Conservation (phyloP, 2,113 vertebrate genomes). For the Charina bottae region DNA sequence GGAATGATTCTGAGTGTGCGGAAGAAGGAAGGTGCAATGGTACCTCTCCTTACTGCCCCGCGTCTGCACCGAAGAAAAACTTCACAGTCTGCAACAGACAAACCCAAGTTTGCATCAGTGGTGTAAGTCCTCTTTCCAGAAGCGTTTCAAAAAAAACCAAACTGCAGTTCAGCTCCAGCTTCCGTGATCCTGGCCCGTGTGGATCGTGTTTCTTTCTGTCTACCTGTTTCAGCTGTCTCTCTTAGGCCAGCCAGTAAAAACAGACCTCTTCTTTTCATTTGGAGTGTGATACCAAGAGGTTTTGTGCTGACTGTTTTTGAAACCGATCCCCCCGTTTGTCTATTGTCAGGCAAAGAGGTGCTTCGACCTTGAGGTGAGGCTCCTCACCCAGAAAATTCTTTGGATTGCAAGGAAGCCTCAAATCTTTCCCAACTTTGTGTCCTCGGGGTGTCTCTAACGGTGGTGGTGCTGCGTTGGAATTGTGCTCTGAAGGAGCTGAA, state of each 20-base stretch:
- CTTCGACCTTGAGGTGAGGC: not conserved
- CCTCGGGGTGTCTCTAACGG: not conserved
- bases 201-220: too few relatives aligned
- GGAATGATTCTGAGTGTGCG: slow-evolving; percentile 88
- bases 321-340: not conserved
- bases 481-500: not conserved
- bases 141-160: not conserved
- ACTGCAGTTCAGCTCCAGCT: too few relatives aligned
- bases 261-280: not conserved
- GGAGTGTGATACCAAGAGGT: not conserved
- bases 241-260: not conserved
- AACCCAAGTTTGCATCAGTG: slow-evolving; percentile 94
- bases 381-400: not conserved
- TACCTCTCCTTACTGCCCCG: slow-evolving; percentile 80
- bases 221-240: not conserved
- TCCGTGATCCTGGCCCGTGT: not conserved
- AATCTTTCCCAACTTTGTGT: not conserved
- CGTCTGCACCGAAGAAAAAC: slow-evolving; percentile 85
- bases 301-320: not conserved
- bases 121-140: slow-evolving; percentile 73
- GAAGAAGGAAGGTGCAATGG: slow-evolving; percentile 84
- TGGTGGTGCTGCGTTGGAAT: not conserved
- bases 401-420: not conserved
- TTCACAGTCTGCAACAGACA: slow-evolving; percentile 86
- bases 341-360: not conserved